Conservation (phyloP, 2,113 vertebrate species). For the Lanius ludovicianus region DNA sequence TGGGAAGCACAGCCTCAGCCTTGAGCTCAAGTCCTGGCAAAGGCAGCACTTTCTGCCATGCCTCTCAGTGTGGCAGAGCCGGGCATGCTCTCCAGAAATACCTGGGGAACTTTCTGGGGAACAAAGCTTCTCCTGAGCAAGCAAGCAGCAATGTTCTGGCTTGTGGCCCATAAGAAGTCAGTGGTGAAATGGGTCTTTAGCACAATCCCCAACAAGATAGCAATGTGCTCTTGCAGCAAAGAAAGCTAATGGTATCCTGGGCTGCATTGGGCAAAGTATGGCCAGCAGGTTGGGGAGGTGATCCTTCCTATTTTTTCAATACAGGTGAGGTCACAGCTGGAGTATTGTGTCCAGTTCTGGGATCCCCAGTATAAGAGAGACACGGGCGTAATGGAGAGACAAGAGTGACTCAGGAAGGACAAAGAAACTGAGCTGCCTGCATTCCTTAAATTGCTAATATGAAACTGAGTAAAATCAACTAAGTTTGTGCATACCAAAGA, state of each 20-base stretch:
- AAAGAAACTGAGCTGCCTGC: neutral
- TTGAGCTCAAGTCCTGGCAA: neutral
- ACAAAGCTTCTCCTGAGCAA: neutral
- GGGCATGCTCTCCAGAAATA: neutral
- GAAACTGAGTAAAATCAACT: neutral
- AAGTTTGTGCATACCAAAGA: neutral
- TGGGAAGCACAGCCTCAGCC: fast-evolving
- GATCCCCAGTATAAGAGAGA: neutral
- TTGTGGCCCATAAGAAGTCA: neutral
- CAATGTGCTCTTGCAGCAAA: neutral
- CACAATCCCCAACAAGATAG: neutral
- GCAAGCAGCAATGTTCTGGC: neutral
- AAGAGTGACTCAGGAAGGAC: neutral
- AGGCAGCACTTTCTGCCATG: neutral
- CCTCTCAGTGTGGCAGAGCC: neutral
- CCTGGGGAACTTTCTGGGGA: neutral
- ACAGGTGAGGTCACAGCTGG: neutral
- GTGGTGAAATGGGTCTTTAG: neutral
- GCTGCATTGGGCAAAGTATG: neutral
- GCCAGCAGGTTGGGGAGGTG: neutral
- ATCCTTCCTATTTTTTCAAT: neutral
- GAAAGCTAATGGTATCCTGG: neutral
- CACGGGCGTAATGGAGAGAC: neutral
- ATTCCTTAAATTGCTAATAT: neutral
- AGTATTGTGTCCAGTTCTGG: neutral